Conservation (phyloP, 2,113 vertebrate species). For the Hyla sarda region DNA sequence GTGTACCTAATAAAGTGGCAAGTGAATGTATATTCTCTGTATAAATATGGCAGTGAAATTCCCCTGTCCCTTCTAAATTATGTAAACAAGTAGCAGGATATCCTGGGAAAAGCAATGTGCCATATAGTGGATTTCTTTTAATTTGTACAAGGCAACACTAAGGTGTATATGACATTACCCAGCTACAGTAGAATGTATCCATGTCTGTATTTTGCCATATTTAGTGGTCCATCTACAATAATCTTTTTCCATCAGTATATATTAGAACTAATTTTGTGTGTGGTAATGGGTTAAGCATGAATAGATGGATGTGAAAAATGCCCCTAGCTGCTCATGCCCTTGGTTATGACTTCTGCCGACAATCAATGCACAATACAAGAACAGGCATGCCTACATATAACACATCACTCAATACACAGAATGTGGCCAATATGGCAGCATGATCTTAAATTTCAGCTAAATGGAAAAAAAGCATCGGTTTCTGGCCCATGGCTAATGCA, state of each 20-base stretch:
- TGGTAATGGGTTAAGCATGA: conserved; percentile 45
- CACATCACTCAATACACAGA: neutral
- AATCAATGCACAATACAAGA: conserved; percentile 34
- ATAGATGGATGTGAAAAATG: conserved; percentile 48
- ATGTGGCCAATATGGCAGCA: neutral
- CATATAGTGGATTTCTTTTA: neutral
- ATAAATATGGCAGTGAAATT: too few species aligned
- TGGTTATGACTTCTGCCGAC: conserved; percentile 28
- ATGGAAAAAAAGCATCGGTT: neutral
- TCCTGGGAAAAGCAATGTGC: too few species aligned
- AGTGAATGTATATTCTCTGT: too few species aligned
- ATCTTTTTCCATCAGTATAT: conserved; percentile 33
- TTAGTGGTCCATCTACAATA: neutral
- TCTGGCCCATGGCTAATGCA: neutral
- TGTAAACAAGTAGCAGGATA: too few species aligned
- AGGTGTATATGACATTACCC: neutral
- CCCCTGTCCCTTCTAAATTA: too few species aligned
- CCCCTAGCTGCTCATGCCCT: conserved; percentile 40
- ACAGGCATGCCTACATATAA: conserved; percentile 12
- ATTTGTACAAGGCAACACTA: neutral
- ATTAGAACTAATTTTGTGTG: conserved; percentile 21
- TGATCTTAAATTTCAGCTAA: neutral
- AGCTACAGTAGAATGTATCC: neutral
- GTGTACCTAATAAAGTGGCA: too few species aligned
- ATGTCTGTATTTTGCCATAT: neutral